A percentile compares a stretch with the other conserved stretches of the same genome.
phyloP scores from a whole-genome alignment of 2,797 vertebrate genomes.

The Allobates femoralis region DNA sequence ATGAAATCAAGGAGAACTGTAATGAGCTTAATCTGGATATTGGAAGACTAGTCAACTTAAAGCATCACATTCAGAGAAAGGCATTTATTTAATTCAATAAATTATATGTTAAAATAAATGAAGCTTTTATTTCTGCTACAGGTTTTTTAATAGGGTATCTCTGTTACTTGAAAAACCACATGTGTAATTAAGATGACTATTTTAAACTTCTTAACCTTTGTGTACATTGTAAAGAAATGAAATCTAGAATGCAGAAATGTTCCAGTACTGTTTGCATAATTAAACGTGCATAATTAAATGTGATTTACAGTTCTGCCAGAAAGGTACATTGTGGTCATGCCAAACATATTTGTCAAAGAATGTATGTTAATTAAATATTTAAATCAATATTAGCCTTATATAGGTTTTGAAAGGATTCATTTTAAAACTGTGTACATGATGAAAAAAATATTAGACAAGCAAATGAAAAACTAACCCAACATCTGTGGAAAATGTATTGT shows the following conservation, averaged over 20 bases:
- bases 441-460: slow-evolving; percentile 23
- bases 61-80: neutral
- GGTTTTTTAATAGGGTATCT: neutral
- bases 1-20: neutral
- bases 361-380: slow-evolving; percentile 9
- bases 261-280: slow-evolving; percentile 18
- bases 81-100: neutral
- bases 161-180: neutral
- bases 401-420: neutral
- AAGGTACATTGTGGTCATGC: slow-evolving; percentile 5
- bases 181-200: neutral
- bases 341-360: slow-evolving; percentile 22
- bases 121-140: neutral
- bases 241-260: neutral
- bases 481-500: slow-evolving; percentile 36
- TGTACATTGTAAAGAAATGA: neutral
- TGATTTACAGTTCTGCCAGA: neutral
- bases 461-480: slow-evolving; percentile 17
- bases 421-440: slow-evolving; percentile 27
- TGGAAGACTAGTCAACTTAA: neutral
- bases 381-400: slow-evolving; percentile 16
- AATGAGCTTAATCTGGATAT: neutral
- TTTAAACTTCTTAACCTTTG: neutral
- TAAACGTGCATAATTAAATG: slow-evolving; percentile 6
- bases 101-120: neutral